A percentile compares a stretch with the other conserved stretches of the same genome.
Conservation (phyloP, 1,140 invertebrate genomes). For the Drosophila azteca region DNA sequence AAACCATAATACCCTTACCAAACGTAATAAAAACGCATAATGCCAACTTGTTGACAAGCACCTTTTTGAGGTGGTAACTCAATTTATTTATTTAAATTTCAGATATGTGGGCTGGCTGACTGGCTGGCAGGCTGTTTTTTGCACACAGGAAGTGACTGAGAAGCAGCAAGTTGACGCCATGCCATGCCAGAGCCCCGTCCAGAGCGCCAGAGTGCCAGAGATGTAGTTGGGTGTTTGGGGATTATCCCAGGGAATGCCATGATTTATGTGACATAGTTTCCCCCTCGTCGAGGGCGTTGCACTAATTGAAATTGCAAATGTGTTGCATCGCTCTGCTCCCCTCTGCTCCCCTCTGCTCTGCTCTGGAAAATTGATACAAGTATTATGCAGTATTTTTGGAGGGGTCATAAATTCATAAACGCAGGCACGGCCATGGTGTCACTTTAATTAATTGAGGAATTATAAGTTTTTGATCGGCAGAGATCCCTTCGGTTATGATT, state of each 20-base stretch:
- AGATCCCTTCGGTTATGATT: conserved; percentile 44
- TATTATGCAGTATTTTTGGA: conserved; percentile 60
- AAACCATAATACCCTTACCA: no score
- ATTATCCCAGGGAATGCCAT: conserved; percentile 23
- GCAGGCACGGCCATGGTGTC: conserved; percentile 51
- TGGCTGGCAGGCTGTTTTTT: background rate
- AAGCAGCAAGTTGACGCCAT: conserved; percentile 47
- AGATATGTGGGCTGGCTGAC: conserved; percentile 1
- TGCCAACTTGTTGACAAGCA: conserved; percentile 76
- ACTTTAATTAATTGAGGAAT: conserved; percentile 77
- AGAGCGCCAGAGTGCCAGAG: conserved; percentile 33
- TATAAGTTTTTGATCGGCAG: conserved; percentile 48
- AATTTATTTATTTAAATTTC: conserved; percentile 82
- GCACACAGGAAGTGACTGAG: conserved; percentile 53
- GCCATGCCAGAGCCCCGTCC: background rate
- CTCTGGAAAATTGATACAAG: conserved; percentile 64
- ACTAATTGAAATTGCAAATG: conserved; percentile 82
- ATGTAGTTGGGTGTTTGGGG: conserved; percentile 22
- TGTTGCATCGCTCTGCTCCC: conserved; percentile 12
- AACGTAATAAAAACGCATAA: conserved; percentile 8
- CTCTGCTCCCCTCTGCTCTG: no score
- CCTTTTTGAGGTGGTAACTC: conserved; percentile 72
- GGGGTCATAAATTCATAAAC: conserved; percentile 55
- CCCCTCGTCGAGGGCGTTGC: conserved; percentile 59
- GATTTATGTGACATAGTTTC: conserved; percentile 79